Evolutionary conservation across 2,113 vertebrate species (phyloP).

Genomic region (human (Homo sapiens)): GRCh38 chr13:104977501-104978000

Average conservation of each 20-base stretch:
- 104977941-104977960: accelerated
- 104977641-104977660: background rate
- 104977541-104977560: background rate
- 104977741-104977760: background rate
- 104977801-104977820: background rate
- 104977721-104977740: background rate
- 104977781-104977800: background rate
- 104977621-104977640: background rate
- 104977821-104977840: background rate
- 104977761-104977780: background rate
- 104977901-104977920: background rate
- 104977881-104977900: background rate
- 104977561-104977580: background rate
- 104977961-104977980: background rate
- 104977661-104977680: background rate
- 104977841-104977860: background rate
- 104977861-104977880: background rate
- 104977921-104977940: background rate
- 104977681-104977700: background rate
- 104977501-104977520: background rate
- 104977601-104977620: background rate
- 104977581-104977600: background rate
- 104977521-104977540: background rate
- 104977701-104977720: background rate
- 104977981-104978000: background rate